These are phyloP conservation scores for Amblyraja radiata DNA, from an alignment of 2,797 vertebrate genomes.

Conservation along the genomic window DNA sequence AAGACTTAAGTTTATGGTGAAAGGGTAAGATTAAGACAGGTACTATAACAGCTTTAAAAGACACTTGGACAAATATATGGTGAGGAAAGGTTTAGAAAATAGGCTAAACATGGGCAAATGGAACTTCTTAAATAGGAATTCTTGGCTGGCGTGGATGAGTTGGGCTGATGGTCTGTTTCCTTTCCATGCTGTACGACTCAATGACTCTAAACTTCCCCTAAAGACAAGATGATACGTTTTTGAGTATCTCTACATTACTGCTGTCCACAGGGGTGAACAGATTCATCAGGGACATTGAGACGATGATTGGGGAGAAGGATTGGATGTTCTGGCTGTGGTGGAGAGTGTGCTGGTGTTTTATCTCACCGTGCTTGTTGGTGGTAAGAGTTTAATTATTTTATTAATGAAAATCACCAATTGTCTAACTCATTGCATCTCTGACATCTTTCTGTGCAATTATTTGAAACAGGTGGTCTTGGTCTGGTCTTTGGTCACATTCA, in stretches of 20 bases:
- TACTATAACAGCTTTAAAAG: too few relatives aligned
- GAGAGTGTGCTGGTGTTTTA: constrained; percentile 80
- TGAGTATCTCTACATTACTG: background rate
- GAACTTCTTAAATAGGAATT: too few relatives aligned
- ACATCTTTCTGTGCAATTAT: constrained; percentile 20
- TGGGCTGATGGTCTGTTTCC: too few relatives aligned
- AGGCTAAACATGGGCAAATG: too few relatives aligned
- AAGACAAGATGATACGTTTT: background rate
- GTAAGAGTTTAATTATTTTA: background rate
- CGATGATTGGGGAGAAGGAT: constrained; percentile 70
- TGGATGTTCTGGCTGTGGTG: constrained; percentile 85
- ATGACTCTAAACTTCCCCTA: too few relatives aligned
- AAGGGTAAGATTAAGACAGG: too few relatives aligned
- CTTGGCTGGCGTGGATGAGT: too few relatives aligned
- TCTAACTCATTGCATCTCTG: background rate
- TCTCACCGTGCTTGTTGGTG: constrained; percentile 61
- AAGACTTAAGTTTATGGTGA: too few relatives aligned
- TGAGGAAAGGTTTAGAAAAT: too few relatives aligned
- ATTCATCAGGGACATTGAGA: constrained; percentile 57
- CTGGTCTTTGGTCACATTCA: too few relatives aligned
- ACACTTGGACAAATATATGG: too few relatives aligned
- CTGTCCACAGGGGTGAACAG: constrained; percentile 47
- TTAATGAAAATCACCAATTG: background rate
- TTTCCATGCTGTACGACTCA: too few relatives aligned
- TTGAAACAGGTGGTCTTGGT: background rate